Evolutionary conservation across 2,797 vertebrate genomes (phyloP).

Genomic region (Adrianichthys oophorus): DNA sequence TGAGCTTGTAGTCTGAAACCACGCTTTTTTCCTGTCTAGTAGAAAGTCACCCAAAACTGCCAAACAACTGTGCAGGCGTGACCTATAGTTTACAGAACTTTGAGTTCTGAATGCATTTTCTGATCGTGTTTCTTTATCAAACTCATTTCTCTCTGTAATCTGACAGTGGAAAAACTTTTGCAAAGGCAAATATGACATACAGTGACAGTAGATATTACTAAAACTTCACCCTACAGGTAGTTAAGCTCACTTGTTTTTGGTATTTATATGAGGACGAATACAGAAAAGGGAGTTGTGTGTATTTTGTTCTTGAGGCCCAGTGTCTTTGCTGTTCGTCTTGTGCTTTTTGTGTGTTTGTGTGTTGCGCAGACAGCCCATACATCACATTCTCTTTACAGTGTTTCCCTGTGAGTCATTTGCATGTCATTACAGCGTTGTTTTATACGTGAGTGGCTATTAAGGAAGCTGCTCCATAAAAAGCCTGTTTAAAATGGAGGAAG

Average conservation of each 20-base stretch:
- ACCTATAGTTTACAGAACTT: conserved; percentile 13
- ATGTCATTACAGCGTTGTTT: conserved; percentile 81
- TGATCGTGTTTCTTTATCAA: conserved; percentile 43
- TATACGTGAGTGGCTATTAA: conserved; percentile 80
- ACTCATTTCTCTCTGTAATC: conserved; percentile 34
- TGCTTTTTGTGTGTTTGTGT: conserved; percentile 46
- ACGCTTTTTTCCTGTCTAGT: conserved; percentile 1
- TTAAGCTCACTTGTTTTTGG: conserved; percentile 33
- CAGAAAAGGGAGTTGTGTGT: conserved; percentile 11
- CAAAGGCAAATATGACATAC: conserved; percentile 13
- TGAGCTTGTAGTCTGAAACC: conserved; percentile 15
- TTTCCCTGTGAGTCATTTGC: conserved; percentile 79
- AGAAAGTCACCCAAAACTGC: conserved; percentile 1
- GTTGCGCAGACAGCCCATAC: conserved; percentile 70
- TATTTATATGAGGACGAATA: conserved; percentile 12
- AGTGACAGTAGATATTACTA: no score
- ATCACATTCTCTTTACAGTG: conserved; percentile 79
- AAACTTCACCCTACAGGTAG: conserved; percentile 2
- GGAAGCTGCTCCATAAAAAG: conserved; percentile 76
- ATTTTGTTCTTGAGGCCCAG: conserved; percentile 14
- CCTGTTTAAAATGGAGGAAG: conserved; percentile 75
- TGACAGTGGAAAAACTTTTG: conserved; percentile 21
- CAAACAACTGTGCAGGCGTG: conserved; percentile 4
- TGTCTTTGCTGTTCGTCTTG: conserved; percentile 43
- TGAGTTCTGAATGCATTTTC: conserved; percentile 38